A percentile compares a stretch with the other conserved stretches of the same genome.
Conservation (phyloP, 2,797 vertebrate species). For the Otolemur crassicaudatus region DNA sequence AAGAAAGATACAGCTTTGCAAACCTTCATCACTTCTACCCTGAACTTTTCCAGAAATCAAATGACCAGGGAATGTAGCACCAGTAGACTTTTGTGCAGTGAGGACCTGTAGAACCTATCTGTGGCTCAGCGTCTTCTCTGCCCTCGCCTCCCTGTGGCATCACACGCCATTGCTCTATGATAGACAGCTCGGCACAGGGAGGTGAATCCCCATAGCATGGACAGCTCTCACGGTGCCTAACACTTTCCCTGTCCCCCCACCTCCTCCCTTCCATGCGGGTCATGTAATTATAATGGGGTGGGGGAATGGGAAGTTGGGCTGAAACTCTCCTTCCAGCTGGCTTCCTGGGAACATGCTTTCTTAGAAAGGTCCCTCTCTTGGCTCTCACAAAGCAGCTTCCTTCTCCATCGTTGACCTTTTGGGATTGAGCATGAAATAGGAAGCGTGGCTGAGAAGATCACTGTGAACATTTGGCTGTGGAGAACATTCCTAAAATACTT, state of each 20-base stretch:
- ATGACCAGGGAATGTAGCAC: conserved; percentile 35
- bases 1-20: conserved; percentile 32
- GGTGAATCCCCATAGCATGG: conserved; percentile 39
- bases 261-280: conserved; percentile 45
- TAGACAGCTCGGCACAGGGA: conserved; percentile 55
- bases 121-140: conserved; percentile 38
- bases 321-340: conserved; percentile 21
- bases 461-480: conserved; percentile 27
- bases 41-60: conserved; percentile 58
- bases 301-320: conserved; percentile 26
- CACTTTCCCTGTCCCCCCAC: conserved; percentile 29
- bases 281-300: conserved; percentile 57
- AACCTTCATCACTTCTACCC: conserved; percentile 41
- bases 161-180: not conserved
- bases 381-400: not conserved
- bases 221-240: conserved; percentile 45
- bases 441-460: conserved; percentile 53
- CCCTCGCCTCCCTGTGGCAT: not conserved
- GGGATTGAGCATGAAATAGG: not conserved
- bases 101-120: conserved; percentile 23
- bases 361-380: conserved; percentile 35
- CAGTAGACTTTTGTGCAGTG: conserved; percentile 23
- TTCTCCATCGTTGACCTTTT: conserved; percentile 36
- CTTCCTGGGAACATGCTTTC: conserved; percentile 49
- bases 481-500: conserved; percentile 44